These are phyloP conservation scores for Pomphorhynchus laevis DNA, from an alignment of 1,140 invertebrate species.

Conservation along the genomic window DNA sequence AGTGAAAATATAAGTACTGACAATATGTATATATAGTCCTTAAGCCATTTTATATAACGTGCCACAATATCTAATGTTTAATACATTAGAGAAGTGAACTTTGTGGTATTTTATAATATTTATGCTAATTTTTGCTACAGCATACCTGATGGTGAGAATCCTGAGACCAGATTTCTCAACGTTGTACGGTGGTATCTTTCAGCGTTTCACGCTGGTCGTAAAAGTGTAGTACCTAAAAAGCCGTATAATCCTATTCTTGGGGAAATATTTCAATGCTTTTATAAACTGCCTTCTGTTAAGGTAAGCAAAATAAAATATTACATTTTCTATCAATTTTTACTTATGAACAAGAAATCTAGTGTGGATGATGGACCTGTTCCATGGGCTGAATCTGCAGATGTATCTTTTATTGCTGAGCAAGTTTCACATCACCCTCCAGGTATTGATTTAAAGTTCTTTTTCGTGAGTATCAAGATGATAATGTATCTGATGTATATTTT, in stretches of 20 bases:
- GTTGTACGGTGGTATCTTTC: slow-evolving; percentile 28
- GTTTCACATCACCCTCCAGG: slow-evolving; percentile 21
- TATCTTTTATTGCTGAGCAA: slow-evolving; percentile 20
- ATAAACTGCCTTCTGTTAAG: slow-evolving; percentile 14
- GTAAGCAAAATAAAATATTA: too few relatives aligned
- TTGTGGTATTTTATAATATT: not conserved
- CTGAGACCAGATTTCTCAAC: slow-evolving; percentile 59
- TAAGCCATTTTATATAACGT: not conserved
- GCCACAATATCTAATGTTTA: not conserved
- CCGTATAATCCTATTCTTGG: slow-evolving; percentile 22
- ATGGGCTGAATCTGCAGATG: slow-evolving; percentile 17
- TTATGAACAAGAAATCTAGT: not conserved
- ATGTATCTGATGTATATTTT: too few relatives aligned
- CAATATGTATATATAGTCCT: not conserved
- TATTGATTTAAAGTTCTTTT: slow-evolving; percentile 10
- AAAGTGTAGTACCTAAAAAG: slow-evolving; percentile 35
- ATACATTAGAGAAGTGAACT: not conserved
- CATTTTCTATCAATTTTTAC: slow-evolving; percentile 27
- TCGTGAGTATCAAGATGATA: too few relatives aligned
- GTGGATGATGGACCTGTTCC: slow-evolving; percentile 16
- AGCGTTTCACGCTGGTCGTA: slow-evolving; percentile 45
- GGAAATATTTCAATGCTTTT: slow-evolving; percentile 20
- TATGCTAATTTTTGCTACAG: slow-evolving; percentile 21
- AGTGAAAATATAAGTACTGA: not conserved
- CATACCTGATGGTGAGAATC: slow-evolving; percentile 40